These are phyloP conservation scores for Phylloscopus collybita DNA, from an alignment of 2,797 vertebrate genomes.

Conservation along the genomic window DNA sequence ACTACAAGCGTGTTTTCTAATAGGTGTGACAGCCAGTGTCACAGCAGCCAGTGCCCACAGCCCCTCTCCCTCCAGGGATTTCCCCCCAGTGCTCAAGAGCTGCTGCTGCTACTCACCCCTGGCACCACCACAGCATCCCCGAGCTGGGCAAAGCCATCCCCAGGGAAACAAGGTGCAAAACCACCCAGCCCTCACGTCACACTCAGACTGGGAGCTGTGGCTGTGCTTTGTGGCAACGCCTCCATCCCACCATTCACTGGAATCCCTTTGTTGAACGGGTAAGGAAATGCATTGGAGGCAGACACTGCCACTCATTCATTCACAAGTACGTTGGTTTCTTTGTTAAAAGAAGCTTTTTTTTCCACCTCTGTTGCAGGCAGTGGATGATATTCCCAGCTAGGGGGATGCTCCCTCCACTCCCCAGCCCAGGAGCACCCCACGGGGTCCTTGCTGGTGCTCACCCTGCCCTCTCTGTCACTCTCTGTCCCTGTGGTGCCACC, in stretches of 20 bases:
- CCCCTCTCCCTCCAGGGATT: background rate
- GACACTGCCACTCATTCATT: background rate
- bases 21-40: background rate
- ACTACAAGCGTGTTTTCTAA: no score
- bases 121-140: background rate
- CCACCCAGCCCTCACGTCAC: background rate
- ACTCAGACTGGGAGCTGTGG: background rate
- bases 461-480: background rate
- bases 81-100: background rate
- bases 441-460: rapidly evolving
- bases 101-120: background rate
- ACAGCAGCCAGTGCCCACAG: background rate
- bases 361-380: background rate
- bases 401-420: background rate
- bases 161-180: background rate
- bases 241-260: background rate
- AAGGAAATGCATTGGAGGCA: background rate
- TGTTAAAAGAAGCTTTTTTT: background rate
- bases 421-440: background rate
- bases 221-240: background rate
- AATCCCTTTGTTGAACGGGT: background rate
- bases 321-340: background rate
- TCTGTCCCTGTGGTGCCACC: background rate
- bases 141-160: background rate
- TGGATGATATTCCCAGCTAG: background rate